Evolutionary conservation across 1,140 invertebrate species (phyloP).

Genomic region (Saxidomus purpurata): DNA sequence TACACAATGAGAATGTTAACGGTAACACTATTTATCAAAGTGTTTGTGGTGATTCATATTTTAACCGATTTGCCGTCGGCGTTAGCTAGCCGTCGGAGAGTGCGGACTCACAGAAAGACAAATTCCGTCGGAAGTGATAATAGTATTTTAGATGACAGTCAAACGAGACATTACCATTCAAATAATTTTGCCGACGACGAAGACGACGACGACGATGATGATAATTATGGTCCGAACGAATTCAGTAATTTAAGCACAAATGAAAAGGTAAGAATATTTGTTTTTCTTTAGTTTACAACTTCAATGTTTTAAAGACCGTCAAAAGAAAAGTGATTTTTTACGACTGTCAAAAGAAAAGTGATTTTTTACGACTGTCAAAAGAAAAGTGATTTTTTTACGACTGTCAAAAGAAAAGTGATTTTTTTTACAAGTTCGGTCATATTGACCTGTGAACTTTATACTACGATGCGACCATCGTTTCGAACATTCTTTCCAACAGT

Average conservation of each 20-base stretch:
- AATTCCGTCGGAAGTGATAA: neutral
- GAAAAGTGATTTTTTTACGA: too few relatives aligned
- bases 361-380: too few relatives aligned
- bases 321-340: too few relatives aligned
- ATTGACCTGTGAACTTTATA: too few relatives aligned
- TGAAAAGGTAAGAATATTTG: conserved; percentile 28
- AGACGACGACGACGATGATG: neutral
- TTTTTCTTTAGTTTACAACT: too few relatives aligned
- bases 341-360: too few relatives aligned
- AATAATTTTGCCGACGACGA: conserved; percentile 11
- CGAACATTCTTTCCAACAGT: too few relatives aligned
- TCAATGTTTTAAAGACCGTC: too few relatives aligned
- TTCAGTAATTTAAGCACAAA: conserved; percentile 24
- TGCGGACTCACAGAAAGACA: neutral
- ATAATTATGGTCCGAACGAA: neutral
- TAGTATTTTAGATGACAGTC: neutral
- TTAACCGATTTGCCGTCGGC: neutral
- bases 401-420: too few relatives aligned
- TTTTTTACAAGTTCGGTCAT: too few relatives aligned
- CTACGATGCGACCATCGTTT: too few relatives aligned
- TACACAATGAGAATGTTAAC: conserved; percentile 9
- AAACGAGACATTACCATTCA: neutral
- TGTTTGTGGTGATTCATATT: conserved; percentile 12
- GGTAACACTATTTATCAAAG: neutral
- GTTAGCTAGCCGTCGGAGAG: neutral